Evolutionary conservation across 2,797 vertebrate genomes (phyloP).

Genomic region (Falco rusticolus): DNA sequence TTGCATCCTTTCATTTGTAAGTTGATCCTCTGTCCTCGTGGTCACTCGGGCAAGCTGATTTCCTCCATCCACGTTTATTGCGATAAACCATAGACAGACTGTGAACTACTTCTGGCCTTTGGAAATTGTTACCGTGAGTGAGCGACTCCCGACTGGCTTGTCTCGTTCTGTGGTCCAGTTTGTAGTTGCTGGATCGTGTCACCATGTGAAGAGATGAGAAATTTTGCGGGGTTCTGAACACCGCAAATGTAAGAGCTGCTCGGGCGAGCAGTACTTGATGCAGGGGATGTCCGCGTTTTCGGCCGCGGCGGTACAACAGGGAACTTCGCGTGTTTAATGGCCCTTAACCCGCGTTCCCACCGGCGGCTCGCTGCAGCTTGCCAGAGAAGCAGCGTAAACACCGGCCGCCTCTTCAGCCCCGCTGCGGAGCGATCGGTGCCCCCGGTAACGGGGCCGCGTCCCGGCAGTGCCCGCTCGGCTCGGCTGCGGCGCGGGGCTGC

Average conservation of each 20-base stretch:
- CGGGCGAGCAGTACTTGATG: too few species aligned
- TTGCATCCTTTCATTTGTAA: not conserved
- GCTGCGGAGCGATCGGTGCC: too few species aligned
- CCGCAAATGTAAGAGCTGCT: not conserved
- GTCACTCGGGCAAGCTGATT: not conserved
- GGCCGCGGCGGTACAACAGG: not conserved
- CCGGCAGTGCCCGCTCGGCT: too few species aligned
- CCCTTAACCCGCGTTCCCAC: not conserved
- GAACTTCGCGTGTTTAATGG: not conserved
- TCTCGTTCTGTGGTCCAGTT: not conserved
- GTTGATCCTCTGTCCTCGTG: not conserved
- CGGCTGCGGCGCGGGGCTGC: not conserved
- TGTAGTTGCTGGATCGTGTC: not conserved
- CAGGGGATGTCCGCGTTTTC: too few species aligned
- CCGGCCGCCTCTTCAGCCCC: too few species aligned
- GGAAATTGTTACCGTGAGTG: not conserved
- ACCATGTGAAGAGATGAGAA: fast-evolving
- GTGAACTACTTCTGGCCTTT: not conserved
- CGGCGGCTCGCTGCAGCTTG: too few species aligned
- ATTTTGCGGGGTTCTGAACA: not conserved
- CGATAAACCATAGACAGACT: not conserved
- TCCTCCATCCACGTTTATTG: not conserved
- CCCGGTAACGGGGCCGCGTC: too few species aligned
- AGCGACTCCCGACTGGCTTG: fast-evolving
- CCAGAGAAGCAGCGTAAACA: too few species aligned